Base-by-base conservation (phyloP, 2,888 invertebrate species). In the Chymomyza fuscimana region DNA sequence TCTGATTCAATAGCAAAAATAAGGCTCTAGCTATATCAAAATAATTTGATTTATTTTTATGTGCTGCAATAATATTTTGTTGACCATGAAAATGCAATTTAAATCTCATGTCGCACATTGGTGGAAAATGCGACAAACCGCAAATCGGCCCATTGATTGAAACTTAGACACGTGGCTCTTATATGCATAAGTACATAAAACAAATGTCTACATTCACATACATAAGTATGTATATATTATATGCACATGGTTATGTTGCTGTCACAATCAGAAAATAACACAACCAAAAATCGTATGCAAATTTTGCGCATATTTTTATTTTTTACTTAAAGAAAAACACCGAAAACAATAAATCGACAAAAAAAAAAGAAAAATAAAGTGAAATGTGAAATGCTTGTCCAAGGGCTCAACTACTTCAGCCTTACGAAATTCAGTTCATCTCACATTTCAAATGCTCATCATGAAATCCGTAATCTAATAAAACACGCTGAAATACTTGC, bases 401-500 rank as follows among this genome's bases (percentile, higher is more conserved):
- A 46, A 46, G 12, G 4, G 2, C 40, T 12, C 40, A 46, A 46
- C 40, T 46, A 46, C 40, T 12, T 46, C 40, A 46, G 40, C 32
- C 6, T 32, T 9, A 32, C 32, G 32, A 7, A 32, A 32, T 46
- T 46, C 25, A 25, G 25, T 25, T 25, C 40, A 46, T 46, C 40
- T 46, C 40, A 46, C 54, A 54, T 54, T 54, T 54, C 54, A 54
- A 19, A 46, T 46, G 40, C 40, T 12, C 40, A 22, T 19, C 54
- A 54, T 54, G 7, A 54, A 54, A 54, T 54, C 54, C 15, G 16
- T 54, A 54, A 54, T 54, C 54, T 19, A 54, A 54, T 54, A 54
- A 54, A 54, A n/a, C 54, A 54, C 4, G 54, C 54, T 5, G 54
- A 54, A n/a, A 54, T 54, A 54, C 54, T 16, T 16, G 22, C 54